Evolutionary conservation across 2,888 invertebrate genomes (phyloP).

Genomic region (Euplexia lucipara): DNA sequence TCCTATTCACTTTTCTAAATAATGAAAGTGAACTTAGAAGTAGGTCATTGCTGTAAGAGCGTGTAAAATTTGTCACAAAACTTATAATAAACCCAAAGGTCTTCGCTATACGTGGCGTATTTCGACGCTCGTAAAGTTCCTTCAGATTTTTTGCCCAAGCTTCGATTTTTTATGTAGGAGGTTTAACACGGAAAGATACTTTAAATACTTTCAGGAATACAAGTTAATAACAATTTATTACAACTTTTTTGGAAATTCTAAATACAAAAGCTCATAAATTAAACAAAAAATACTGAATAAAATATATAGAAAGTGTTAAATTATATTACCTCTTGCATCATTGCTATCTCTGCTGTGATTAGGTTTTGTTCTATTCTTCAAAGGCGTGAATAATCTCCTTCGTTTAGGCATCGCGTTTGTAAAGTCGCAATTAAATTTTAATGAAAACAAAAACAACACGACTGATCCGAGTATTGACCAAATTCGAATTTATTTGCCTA

Average conservation of each 20-base stretch:
- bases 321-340: slow-evolving; percentile 53
- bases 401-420: slow-evolving; percentile 81
- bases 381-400: slow-evolving; percentile 80
- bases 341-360: slow-evolving; percentile 58
- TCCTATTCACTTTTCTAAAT: slow-evolving; percentile 18
- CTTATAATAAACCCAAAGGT: slow-evolving; percentile 6
- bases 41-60: slow-evolving; percentile 20
- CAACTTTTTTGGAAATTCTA: not conserved
- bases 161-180: slow-evolving; percentile 30
- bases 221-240: not conserved
- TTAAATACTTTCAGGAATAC: not conserved
- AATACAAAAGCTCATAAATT: not conserved
- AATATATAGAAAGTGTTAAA: slow-evolving; percentile 38
- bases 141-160: slow-evolving; percentile 11
- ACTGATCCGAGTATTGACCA: slow-evolving; percentile 11
- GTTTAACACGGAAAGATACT: not conserved
- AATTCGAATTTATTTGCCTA: slow-evolving; percentile 57
- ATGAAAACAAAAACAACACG: slow-evolving; percentile 59
- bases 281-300: slow-evolving; percentile 4
- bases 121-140: not conserved
- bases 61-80: slow-evolving; percentile 9
- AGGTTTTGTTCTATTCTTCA: slow-evolving; percentile 74
- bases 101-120: slow-evolving; percentile 41
- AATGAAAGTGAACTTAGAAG: slow-evolving; percentile 27
- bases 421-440: slow-evolving; percentile 40